A percentile compares a stretch with the other conserved stretches of the same genome.
phyloP scores from a whole-genome alignment of 2,797 vertebrate genomes.

The Dryobates pubescens region DNA sequence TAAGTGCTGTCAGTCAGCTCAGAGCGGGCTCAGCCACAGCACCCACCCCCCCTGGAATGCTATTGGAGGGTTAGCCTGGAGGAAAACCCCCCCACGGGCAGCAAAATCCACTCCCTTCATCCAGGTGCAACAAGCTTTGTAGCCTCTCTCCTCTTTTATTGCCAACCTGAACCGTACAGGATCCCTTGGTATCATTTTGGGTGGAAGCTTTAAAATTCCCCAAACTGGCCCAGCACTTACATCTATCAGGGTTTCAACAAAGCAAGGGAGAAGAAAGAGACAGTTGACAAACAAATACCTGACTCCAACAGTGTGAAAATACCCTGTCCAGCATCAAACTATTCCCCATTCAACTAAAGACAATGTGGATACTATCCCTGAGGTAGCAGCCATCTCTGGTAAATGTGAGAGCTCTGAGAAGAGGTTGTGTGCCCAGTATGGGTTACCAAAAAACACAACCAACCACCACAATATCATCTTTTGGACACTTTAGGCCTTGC shows the following conservation, averaged over 20 bases:
- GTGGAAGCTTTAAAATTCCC: slow-evolving; percentile 1
- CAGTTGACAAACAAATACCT: slow-evolving; percentile 50
- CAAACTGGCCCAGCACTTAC: slow-evolving; percentile 33
- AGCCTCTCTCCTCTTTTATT: not conserved
- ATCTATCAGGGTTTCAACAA: not conserved
- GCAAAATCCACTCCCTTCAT: slow-evolving; percentile 7
- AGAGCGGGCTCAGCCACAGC: not conserved
- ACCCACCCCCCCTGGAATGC: not conserved
- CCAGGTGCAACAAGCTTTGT: not conserved
- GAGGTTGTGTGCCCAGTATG: not conserved
- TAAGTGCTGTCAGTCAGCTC: not conserved
- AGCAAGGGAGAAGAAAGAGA: slow-evolving; percentile 12
- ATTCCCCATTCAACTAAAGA: slow-evolving; percentile 65
- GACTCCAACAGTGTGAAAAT: slow-evolving; percentile 40
- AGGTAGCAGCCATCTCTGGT: slow-evolving; percentile 66
- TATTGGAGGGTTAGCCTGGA: not conserved
- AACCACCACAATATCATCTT: not conserved
- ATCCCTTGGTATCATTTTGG: not conserved
- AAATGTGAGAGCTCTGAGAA: slow-evolving; percentile 3
- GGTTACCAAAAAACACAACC: not conserved
- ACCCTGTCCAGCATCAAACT: slow-evolving; percentile 56
- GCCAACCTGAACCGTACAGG: not conserved
- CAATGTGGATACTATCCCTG: slow-evolving; percentile 76
- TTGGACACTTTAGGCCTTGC: not conserved
- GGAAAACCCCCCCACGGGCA: not conserved